phyloP scores from a whole-genome alignment of 2,113 vertebrate genomes.

The Calyptomena viridis region DNA sequence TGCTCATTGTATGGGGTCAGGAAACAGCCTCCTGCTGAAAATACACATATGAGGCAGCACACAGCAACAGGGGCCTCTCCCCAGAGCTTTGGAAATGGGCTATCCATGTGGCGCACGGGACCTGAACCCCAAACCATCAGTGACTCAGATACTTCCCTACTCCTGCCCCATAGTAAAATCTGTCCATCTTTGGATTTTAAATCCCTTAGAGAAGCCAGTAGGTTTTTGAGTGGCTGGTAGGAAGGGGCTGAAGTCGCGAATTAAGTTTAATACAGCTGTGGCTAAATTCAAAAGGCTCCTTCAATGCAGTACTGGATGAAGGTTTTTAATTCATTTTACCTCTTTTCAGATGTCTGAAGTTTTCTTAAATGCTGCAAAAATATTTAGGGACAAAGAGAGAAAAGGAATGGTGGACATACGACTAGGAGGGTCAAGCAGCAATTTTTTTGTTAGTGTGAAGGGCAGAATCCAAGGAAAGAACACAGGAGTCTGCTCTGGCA shows the following conservation, averaged over 20 bases:
- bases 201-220: neutral
- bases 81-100: neutral
- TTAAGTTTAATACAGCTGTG: neutral
- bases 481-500: neutral
- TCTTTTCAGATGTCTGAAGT: neutral
- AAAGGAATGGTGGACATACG: neutral
- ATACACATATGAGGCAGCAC: rapidly evolving
- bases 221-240: neutral
- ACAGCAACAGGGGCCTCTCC: neutral
- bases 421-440: neutral
- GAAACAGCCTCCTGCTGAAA: neutral
- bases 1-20: neutral
- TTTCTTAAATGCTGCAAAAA: neutral
- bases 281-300: neutral
- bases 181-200: neutral
- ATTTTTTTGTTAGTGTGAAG: neutral
- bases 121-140: neutral
- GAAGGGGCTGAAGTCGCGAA: neutral
- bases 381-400: neutral
- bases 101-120: rapidly evolving
- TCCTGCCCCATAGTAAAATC: rapidly evolving
- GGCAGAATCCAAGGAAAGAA: neutral
- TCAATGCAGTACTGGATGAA: neutral
- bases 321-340: neutral
- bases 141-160: neutral